Conservation (phyloP, 1,140 invertebrate genomes). For the Sycophila sp. region DNA sequence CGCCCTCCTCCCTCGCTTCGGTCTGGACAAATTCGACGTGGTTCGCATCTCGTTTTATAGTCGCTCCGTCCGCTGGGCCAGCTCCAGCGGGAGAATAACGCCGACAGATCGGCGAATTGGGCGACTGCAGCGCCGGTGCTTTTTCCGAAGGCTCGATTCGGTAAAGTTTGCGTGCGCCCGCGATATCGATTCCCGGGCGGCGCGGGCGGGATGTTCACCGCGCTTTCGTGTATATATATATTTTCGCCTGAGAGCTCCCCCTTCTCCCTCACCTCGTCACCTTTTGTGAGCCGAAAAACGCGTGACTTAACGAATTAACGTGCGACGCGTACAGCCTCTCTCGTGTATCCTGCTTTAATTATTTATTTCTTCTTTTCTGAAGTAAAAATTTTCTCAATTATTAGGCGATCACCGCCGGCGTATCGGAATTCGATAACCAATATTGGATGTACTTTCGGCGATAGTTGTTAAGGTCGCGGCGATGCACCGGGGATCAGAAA, state of each 20-base stretch:
- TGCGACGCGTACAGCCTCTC: too few species aligned
- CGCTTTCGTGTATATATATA: neutral
- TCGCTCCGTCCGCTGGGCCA: neutral
- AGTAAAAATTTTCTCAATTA: too few species aligned
- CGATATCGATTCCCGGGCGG: neutral
- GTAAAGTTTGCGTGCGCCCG: neutral
- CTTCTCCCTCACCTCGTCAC: neutral
- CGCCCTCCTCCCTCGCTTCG: neutral
- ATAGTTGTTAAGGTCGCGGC: neutral
- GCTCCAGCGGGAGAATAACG: neutral
- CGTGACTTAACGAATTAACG: too few species aligned
- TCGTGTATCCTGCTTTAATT: too few species aligned
- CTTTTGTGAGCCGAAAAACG: too few species aligned
- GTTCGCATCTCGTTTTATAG: too few species aligned
- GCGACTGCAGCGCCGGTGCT: too few species aligned
- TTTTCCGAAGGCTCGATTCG: constrained; percentile 13
- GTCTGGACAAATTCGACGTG: neutral
- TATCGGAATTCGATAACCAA: constrained; percentile 30
- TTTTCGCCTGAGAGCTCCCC: neutral
- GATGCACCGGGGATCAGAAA: neutral
- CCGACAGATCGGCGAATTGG: too few species aligned
- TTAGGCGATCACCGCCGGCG: too few species aligned
- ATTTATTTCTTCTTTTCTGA: too few species aligned
- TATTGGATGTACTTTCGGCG: neutral
- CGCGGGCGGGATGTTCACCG: neutral